Base-by-base conservation (phyloP, 1,140 invertebrate species). In the Nasonia vitripennis region DNA sequence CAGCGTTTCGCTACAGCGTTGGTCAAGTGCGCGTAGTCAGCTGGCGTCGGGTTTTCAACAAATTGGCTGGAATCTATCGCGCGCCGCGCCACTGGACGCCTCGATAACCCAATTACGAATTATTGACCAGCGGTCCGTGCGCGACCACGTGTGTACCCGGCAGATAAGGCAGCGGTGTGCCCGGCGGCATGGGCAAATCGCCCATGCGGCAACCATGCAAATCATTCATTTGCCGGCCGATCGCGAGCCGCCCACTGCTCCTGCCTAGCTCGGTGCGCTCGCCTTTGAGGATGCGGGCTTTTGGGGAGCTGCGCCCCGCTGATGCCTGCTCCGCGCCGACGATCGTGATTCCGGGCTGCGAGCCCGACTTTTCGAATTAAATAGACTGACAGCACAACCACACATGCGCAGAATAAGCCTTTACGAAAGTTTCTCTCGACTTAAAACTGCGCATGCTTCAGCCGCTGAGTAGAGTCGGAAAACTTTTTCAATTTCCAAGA, bases 91-190 rank as follows among this genome's bases (percentile, higher is more conserved):
- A 62, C 31, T 75, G 78, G 68, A 70, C 48, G 34, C 37, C 23
- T 80, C 37, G 62, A 81, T 80, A 81, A 85, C 10, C 78, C 78
- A 85, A 81, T 85, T 85, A 75, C 34, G 34, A 79, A 79, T 79
- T 84, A 84, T 80, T 75, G 84, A 75, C 68, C 84, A 74, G 51
- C 80, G 75, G 68, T 17, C 75, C 68, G 82, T 48, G 75, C 62
- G 27, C n/a, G 74, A 14, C 34, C n/a, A 68, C 14, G 83, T 79
- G 82, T 83, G 83, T 73, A 71, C 4, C 1, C 62, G 20, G 31
- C 12, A 71, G 83, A 84, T 84, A 84, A 84, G 83, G 62, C 70
- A 84, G 62, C 41, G 31, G 62, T 20, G 2, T 41, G 23, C 34
- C 37, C 68, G 12, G 31, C 20, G 3, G 12, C 34, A 37, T 37